Evolutionary conservation across 2,888 invertebrate species (phyloP), one percentile per base, ranked within the genome.

Genomic region (Xanthostigma xanthostigma): DNA sequence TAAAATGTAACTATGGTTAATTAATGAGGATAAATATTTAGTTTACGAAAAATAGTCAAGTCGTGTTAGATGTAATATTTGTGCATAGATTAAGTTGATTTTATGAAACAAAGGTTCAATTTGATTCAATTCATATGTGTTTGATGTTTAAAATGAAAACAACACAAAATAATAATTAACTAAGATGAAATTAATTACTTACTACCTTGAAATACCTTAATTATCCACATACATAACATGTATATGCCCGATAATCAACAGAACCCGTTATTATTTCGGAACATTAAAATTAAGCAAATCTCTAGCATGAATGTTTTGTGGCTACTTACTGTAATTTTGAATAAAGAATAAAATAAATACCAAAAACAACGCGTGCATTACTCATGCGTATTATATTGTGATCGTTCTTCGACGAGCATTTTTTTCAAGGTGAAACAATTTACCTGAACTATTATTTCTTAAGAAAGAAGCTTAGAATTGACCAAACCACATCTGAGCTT

Each of bases 301-400:
- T 12, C 17, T 14, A 45, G 37, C 45, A 38, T 48, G 36, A 48
- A 48, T 48, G 48, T 48, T 48, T 48, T 39, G 48, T 48, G 48
- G 48, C 48, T 48, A 48, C 13, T 38, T 48, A 48, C 34, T 48
- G 48, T 48, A 48, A 46, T 48, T 48, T 48, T 48, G 42, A 48
- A 48, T 43, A 48, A 47, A 48, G 42, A 48, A 48, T 48, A 48
- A 48, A 48, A 34, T 12, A 48, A 47, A 43, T 38, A 34, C 34
- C 10, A 42, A 40, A 40, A 40, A 27, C 27, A 27, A 27, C 6
- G 27, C 27, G 6, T 27, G 1, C 3, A 6, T 27, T 27, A 27
- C 27, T 27, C 3, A 27, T 17, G 3, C 4, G 4, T 27, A 27
- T 5, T 27, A 27, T 27, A 27, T 27, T 27, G 1, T 6, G 1